Base-by-base conservation (phyloP, 2,888 invertebrate genomes). In the Sicus ferrugineus region DNA sequence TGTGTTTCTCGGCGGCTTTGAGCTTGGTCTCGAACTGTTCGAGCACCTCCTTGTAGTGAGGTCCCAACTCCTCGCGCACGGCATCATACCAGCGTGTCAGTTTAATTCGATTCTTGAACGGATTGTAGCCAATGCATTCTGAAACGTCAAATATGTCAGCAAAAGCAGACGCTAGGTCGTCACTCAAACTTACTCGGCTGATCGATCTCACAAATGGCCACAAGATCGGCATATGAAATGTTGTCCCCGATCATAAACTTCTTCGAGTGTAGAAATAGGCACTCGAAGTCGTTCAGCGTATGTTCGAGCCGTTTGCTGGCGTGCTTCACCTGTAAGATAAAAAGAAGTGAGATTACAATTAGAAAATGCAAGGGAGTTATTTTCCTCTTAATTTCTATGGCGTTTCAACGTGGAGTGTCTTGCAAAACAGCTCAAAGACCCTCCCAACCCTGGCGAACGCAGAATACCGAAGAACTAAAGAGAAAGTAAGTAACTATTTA, bases 121-220 rank as follows among this genome's bases (percentile, higher is more conserved):
- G 88, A 77, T 92, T 88, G 78, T 87, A 92, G 4, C 90, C 92
- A 50, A 89, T 88, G 83, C 90, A 87, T 81, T 89, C 92, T 93
- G 58, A 52, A 70, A 67, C 3, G 9, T 19, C 38, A 38, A 63
- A 62, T 48, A 38, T 38, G n/a, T 42, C 3, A 9, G 3, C 3
- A 9, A 16, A 42, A 9, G 42, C 14, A 42, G 11, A 42, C 42
- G 42, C 14, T 9, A n/a, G n/a, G 11, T 38, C n/a, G n/a, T 31
- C 23, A 21, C 1, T 23, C 48, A 0, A 56, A 63, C 88, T 87
- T 84, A 93, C 93, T 88, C 68, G 92, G 90, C 83, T 94, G 93
- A 82, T 93, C 93, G 69, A 94, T 81, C 85, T 93, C 93, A 76
- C 91, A 91, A 16, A 90, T 89, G 1, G 92, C 93, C 74, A 92